Evolutionary conservation across 2,113 vertebrate species (phyloP).

Genomic region (Ursus arctos): DNA sequence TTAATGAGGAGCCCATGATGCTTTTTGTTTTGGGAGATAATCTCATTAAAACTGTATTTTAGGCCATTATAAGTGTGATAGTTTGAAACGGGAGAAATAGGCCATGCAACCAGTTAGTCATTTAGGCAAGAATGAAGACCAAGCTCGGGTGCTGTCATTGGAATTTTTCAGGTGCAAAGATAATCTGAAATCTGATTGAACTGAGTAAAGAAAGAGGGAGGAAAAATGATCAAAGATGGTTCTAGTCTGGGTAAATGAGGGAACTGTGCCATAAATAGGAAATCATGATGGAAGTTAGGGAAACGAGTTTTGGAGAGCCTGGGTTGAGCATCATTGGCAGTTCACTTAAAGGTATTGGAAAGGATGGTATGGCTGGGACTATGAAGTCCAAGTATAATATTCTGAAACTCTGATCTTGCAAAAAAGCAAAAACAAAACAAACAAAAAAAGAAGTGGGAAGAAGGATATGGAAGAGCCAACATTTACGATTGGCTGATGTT

Average conservation of each 20-base stretch:
- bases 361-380: not conserved
- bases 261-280: not conserved
- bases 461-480: not conserved
- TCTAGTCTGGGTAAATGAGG: not conserved
- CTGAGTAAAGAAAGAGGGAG: not conserved
- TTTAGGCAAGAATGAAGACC: not conserved
- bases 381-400: no score
- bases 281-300: not conserved
- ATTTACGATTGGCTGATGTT: not conserved
- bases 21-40: not conserved
- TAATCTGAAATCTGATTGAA: not conserved
- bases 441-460: not conserved
- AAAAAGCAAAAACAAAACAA: not conserved
- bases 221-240: not conserved
- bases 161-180: not conserved
- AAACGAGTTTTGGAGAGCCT: not conserved
- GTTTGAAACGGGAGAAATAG: not conserved
- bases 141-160: not conserved
- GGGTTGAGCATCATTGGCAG: not conserved
- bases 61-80: rapidly evolving
- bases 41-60: not conserved
- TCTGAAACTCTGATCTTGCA: not conserved
- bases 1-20: not conserved
- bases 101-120: not conserved
- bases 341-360: not conserved